Percentiles rank a stretch among this genome's conserved stretches.
phyloP scores from a whole-genome alignment of 2,113 vertebrate species.

The Oryzias javanicus region DNA sequence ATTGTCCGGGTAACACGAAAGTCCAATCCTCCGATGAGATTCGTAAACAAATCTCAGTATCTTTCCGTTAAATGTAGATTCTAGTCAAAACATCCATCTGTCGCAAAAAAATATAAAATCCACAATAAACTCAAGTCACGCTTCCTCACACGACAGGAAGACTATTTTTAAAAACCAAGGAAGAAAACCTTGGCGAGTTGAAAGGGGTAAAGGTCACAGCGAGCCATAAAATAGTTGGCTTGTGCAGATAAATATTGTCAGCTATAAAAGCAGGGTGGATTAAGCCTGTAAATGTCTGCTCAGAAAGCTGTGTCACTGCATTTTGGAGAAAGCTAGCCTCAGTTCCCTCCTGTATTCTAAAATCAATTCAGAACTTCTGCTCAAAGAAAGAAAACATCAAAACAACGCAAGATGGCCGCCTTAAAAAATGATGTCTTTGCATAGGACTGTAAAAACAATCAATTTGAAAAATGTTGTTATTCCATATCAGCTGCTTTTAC shows the following conservation, averaged over 20 bases:
- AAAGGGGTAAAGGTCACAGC: conserved; percentile 67
- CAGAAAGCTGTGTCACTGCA: conserved; percentile 29
- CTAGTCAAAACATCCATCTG: neutral
- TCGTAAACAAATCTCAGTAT: neutral
- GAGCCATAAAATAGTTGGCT: conserved; percentile 65
- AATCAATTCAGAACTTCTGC: neutral
- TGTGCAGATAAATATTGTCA: conserved; percentile 66
- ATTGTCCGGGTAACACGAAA: neutral
- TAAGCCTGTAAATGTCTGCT: conserved; percentile 57
- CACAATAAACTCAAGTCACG: neutral
- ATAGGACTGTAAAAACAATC: no score
- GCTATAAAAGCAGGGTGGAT: conserved; percentile 72
- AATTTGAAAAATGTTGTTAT: no score
- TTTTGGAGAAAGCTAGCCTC: conserved; percentile 11
- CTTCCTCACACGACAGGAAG: conserved; percentile 2
- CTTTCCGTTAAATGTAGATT: neutral
- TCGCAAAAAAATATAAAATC: neutral
- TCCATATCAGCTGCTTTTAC: no score
- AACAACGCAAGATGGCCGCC: neutral
- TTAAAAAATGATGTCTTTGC: neutral
- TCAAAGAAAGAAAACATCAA: neutral
- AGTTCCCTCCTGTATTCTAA: neutral
- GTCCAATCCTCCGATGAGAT: neutral
- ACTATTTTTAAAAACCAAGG: neutral
- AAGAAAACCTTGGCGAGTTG: conserved; percentile 7